Conservation (phyloP, 2,797 vertebrate genomes). For the Neosilurus hyrtlii region DNA sequence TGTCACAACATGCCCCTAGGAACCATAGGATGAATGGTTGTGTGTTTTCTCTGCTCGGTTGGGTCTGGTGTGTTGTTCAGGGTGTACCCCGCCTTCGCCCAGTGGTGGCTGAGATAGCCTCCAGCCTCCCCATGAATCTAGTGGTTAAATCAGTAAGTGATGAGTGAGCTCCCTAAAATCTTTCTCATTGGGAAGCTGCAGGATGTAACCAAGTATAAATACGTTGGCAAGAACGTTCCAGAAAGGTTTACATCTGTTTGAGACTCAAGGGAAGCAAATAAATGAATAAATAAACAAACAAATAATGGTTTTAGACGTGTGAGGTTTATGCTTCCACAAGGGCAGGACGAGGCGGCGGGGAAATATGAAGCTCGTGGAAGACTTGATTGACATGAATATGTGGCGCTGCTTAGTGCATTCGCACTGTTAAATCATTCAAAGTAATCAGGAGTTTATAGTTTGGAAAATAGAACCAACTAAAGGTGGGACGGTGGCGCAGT, state of each 20-base stretch:
- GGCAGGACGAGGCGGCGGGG: not conserved
- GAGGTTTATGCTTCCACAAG: not conserved
- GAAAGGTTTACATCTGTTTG: not conserved
- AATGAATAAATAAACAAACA: not conserved
- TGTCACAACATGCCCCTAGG: no score
- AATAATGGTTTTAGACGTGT: not conserved
- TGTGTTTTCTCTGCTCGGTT: no score
- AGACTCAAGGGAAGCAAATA: not conserved
- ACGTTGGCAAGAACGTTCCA: not conserved
- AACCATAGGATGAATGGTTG: no score
- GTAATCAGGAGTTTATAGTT: not conserved
- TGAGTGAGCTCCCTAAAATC: not conserved
- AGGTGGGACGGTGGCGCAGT: no score
- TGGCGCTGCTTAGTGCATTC: not conserved
- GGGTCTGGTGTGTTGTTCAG: no score
- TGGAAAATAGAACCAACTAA: no score
- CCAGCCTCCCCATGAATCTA: no score
- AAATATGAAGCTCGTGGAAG: not conserved
- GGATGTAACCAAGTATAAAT: not conserved
- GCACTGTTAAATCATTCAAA: not conserved
- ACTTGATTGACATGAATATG: not conserved
- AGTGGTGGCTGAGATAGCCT: no score
- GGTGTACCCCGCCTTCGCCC: no score
- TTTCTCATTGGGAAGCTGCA: not conserved
- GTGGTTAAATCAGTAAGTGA: no score